Evolutionary conservation across 2,113 vertebrate species (phyloP).

Genomic region (Tapirus terrestris): DNA sequence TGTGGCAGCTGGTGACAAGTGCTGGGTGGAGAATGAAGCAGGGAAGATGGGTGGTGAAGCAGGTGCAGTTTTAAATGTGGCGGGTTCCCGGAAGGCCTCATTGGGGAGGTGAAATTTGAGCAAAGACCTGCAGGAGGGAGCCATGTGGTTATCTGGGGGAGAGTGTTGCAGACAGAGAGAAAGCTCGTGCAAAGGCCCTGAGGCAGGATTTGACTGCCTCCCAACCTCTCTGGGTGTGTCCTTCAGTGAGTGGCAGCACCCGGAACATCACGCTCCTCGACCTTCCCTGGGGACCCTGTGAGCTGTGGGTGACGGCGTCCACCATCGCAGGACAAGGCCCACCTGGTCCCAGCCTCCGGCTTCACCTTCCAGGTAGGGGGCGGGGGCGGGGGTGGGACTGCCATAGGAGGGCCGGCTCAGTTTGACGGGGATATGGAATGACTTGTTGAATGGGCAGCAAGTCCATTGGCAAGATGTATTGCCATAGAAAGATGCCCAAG

Average conservation of each 20-base stretch:
- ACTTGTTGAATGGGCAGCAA: neutral
- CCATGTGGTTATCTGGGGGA: neutral
- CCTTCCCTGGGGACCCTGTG: constrained; percentile 67
- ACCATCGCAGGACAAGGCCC: constrained; percentile 75
- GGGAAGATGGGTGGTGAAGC: neutral
- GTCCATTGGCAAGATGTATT: too few relatives aligned
- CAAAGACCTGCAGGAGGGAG: neutral
- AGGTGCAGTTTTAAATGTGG: neutral
- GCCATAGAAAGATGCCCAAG: too few relatives aligned
- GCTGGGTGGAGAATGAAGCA: too few relatives aligned
- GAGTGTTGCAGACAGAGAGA: neutral
- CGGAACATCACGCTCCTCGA: neutral
- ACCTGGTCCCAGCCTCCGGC: constrained; percentile 56
- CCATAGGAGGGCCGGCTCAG: neutral
- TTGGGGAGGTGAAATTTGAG: neutral
- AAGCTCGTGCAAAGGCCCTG: neutral
- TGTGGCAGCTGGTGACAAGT: neutral
- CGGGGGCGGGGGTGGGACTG: neutral
- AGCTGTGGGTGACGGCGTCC: constrained; percentile 77
- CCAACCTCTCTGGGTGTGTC: neutral
- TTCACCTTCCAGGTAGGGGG: constrained; percentile 76
- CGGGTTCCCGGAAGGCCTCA: neutral
- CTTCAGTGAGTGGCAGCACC: constrained; percentile 72
- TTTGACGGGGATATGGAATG: neutral
- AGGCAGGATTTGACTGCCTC: neutral